Evolutionary conservation across 2,888 invertebrate species (phyloP), one percentile per base, ranked within the genome.

Genomic region (Rhabditoides inermis): DNA sequence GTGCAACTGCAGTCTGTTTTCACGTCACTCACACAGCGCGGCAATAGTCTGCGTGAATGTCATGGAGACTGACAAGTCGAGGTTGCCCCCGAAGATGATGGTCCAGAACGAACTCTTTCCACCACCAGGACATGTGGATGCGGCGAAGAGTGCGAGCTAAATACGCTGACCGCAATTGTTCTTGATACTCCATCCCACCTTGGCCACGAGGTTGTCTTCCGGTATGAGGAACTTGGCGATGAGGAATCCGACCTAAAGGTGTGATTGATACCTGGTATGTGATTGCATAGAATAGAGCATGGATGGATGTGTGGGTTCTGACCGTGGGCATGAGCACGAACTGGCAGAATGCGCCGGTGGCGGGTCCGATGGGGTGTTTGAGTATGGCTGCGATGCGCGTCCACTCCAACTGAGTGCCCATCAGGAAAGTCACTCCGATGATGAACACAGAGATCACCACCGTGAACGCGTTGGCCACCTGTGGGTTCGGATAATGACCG

Each of bases 41-140:
- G 86, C 85, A 4, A 92, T 77, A 3, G 89, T 91, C 55, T 88
- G 86, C 51, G 89, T 81, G 3, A 90, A 84, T 0, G 92, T 94
- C 90, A 94, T 90, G 18, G 91, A 86, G 46, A 94, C 84, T 0
- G 90, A 90, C 39, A 94, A 81, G 76, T 90, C 86, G 3, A 94
- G 83, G 78, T 94, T 92, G 3, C 90, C 92, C 1, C 86, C 87
- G 3, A 92, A 81, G 23, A 92, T 83, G 63, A 87, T 85, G 0
- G 90, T 86, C 90, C 91, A 94, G 67, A 92, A 87, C 78, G 92
- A 94, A 42, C 90, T 90, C 32, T 90, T 89, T 0, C 91, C 92
- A 0, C 94, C 81, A 2, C 81, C 80, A 6, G 81, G 81, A 41
- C 77, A 77, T 48, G 77, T 77, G 2, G 80, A 80, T 10, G 78